Evolutionary conservation across 2,113 vertebrate genomes (phyloP).

Genomic region (Amblyopsis rosae): DNA sequence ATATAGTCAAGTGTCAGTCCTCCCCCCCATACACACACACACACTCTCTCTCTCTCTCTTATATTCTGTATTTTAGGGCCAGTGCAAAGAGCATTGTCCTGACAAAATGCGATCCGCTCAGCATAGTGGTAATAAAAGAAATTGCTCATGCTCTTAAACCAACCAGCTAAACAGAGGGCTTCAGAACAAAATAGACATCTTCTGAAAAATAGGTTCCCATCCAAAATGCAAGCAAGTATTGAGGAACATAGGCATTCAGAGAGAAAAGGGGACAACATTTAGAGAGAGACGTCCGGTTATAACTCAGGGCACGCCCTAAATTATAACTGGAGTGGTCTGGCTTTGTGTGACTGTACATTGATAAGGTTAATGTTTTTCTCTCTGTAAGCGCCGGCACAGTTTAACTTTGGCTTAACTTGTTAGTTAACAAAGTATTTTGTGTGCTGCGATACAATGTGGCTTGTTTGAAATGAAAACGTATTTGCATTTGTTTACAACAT

Average conservation of each 20-base stretch:
- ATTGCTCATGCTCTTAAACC: slow-evolving; percentile 6
- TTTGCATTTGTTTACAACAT: slow-evolving; percentile 78
- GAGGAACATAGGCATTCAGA: slow-evolving; percentile 5
- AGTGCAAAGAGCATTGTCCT: not conserved
- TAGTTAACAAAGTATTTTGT: slow-evolving; percentile 55
- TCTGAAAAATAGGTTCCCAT: not conserved
- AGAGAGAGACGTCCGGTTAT: slow-evolving; percentile 15
- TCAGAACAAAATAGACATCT: slow-evolving; percentile 8
- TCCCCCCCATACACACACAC: not conserved
- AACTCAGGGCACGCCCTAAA: slow-evolving; percentile 30
- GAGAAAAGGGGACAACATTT: slow-evolving; percentile 10
- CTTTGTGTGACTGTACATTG: slow-evolving; percentile 32
- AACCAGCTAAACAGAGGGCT: slow-evolving; percentile 6
- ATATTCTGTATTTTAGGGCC: slow-evolving; percentile 4
- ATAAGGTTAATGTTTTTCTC: slow-evolving; percentile 46
- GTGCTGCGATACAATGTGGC: slow-evolving; percentile 44
- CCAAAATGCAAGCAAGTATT: not conserved
- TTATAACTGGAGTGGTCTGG: slow-evolving; percentile 37
- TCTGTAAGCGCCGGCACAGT: slow-evolving; percentile 41
- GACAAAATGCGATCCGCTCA: slow-evolving; percentile 9
- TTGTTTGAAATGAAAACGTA: slow-evolving; percentile 75
- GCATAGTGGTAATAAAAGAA: slow-evolving; percentile 30
- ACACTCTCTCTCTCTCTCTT: not conserved
- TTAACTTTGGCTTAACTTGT: slow-evolving; percentile 52
- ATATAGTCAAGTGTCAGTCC: not conserved